Conservation (phyloP, 1,140 invertebrate genomes). For the Drosophila quadrilineata region DNA sequence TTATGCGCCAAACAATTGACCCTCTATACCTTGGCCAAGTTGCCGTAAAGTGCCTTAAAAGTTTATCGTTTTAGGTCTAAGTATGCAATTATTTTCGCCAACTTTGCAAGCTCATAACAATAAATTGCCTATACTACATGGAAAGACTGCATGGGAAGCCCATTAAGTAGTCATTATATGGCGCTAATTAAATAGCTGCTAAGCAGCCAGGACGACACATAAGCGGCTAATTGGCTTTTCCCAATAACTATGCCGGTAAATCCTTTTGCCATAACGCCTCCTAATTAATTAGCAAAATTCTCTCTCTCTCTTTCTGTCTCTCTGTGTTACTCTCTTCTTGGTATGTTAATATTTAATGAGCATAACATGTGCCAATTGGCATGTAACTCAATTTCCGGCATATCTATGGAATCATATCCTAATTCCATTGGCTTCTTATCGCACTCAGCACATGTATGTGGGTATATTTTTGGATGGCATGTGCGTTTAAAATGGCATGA, state of each 20-base stretch:
- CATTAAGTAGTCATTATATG: slow-evolving; percentile 21
- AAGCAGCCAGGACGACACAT: background rate
- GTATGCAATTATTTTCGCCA: slow-evolving; percentile 5
- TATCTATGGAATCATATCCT: background rate
- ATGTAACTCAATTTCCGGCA: slow-evolving; percentile 31
- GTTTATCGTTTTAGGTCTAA: slow-evolving; percentile 10
- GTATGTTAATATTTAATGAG: slow-evolving; percentile 25
- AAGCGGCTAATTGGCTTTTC: slow-evolving; percentile 27
- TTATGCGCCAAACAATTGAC: slow-evolving; percentile 17
- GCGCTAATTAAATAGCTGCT: slow-evolving; percentile 18
- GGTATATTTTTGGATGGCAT: slow-evolving; percentile 1
- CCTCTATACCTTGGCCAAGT: slow-evolving; percentile 21
- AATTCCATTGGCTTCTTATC: slow-evolving; percentile 6
- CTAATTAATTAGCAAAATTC: slow-evolving; percentile 30
- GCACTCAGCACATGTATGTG: background rate
- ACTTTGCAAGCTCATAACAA: slow-evolving; percentile 19
- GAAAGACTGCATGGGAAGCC: slow-evolving; percentile 3
- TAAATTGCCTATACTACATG: slow-evolving; percentile 17
- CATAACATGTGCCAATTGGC: slow-evolving; percentile 26
- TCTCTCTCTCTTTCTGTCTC: no score
- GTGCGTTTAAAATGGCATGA: background rate
- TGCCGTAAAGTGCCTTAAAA: slow-evolving; percentile 8
- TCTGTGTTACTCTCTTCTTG: no score
- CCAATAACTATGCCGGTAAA: slow-evolving; percentile 12
- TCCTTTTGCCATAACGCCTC: slow-evolving; percentile 3